Evolutionary conservation across 2,888 invertebrate species (phyloP).

Genomic region (Archips xylosteana): DNA sequence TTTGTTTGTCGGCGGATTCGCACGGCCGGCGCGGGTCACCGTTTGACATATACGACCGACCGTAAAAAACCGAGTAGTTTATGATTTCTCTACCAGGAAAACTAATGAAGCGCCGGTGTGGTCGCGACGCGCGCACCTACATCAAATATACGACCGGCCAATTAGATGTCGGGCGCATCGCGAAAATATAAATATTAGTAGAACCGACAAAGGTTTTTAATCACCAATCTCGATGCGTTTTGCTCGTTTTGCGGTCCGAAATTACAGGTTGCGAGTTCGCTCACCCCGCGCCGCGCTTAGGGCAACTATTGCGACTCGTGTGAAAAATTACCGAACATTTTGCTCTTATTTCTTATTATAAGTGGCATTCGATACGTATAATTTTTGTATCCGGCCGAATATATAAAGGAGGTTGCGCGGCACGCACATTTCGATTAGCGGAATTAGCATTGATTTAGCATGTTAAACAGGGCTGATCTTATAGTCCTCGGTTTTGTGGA

Average conservation of each 20-base stretch:
- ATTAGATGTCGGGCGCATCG: slow-evolving; percentile 84
- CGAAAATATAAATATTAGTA: slow-evolving; percentile 86
- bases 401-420: slow-evolving; percentile 47
- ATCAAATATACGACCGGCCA: slow-evolving; percentile 77
- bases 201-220: slow-evolving; percentile 86
- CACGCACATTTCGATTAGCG: slow-evolving; percentile 42
- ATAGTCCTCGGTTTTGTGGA: slow-evolving; percentile 55
- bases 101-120: slow-evolving; percentile 80
- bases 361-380: slow-evolving; percentile 79
- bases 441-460: slow-evolving; percentile 40
- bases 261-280: slow-evolving; percentile 84
- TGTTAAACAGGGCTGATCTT: slow-evolving; percentile 38
- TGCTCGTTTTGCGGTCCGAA: slow-evolving; percentile 85
- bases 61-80: slow-evolving; percentile 76
- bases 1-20: slow-evolving; percentile 62
- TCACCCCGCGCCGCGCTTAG: slow-evolving; percentile 81
- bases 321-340: slow-evolving; percentile 81
- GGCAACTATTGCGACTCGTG: slow-evolving; percentile 83
- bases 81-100: slow-evolving; percentile 81
- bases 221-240: slow-evolving; percentile 82
- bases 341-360: slow-evolving; percentile 80
- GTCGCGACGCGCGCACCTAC: slow-evolving; percentile 72
- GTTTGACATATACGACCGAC: slow-evolving; percentile 69
- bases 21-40: slow-evolving; percentile 63
- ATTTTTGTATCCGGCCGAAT: slow-evolving; percentile 76